A percentile compares a stretch with the other conserved stretches of the same genome.
phyloP scores from a whole-genome alignment of 2,888 invertebrate genomes.

The Tenodera sinensis region DNA sequence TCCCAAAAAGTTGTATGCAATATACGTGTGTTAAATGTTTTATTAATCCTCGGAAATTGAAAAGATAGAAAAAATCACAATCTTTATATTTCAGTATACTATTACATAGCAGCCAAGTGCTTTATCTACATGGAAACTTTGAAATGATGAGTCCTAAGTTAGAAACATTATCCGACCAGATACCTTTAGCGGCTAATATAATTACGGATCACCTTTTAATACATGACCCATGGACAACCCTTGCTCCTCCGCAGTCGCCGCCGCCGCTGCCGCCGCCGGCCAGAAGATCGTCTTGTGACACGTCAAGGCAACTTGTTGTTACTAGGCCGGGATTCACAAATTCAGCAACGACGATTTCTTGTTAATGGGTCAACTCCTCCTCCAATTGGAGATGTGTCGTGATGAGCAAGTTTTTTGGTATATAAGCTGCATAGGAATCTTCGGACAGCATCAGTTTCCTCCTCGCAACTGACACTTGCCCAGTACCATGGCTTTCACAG shows the following conservation, averaged over 20 bases:
- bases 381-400: not conserved
- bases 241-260: not conserved
- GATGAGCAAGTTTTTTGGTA: not conserved
- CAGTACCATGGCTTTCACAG: not conserved
- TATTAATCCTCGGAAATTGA: no score
- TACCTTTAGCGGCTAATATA: no score
- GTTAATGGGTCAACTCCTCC: not conserved
- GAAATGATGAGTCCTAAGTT: no score
- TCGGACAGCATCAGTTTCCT: not conserved
- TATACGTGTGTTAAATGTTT: no score
- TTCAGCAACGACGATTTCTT: not conserved
- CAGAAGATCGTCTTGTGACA: not conserved
- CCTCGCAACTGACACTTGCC: not conserved
- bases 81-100: no score
- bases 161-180: no score
- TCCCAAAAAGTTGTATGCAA: no score
- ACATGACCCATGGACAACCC: not conserved
- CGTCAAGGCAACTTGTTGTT: not conserved
- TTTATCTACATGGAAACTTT: no score
- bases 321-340: not conserved
- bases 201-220: no score
- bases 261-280: no score
- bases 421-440: not conserved
- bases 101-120: no score
- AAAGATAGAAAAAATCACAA: no score